Percentiles rank a stretch among this genome's conserved stretches.
Conservation (phyloP, 2,888 invertebrate species). For the Antheraea assamensis region DNA sequence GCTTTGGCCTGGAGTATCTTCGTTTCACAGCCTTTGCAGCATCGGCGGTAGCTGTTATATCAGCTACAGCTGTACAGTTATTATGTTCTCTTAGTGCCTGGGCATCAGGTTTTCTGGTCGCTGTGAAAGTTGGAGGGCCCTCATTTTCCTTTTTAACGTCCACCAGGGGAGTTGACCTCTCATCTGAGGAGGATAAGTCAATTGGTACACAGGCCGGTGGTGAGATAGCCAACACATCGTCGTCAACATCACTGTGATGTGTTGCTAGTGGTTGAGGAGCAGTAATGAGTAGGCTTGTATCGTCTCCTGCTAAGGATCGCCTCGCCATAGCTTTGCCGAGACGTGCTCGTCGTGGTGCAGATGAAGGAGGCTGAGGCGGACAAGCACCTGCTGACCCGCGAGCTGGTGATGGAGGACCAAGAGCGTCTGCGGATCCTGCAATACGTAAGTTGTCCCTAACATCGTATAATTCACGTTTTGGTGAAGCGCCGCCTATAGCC, state of each 20-base stretch:
- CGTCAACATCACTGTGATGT: constrained; percentile 74
- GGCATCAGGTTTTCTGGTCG: constrained; percentile 68
- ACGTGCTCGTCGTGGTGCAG: constrained; percentile 71
- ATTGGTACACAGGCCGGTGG: constrained; percentile 73
- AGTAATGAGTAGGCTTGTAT: constrained; percentile 74
- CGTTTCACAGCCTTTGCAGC: constrained; percentile 65
- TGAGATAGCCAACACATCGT: constrained; percentile 76
- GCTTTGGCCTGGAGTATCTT: constrained; percentile 71
- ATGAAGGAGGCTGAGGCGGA: constrained; percentile 81
- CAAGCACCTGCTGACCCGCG: constrained; percentile 86
- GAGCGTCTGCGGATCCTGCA: constrained; percentile 62
- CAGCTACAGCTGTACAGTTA: constrained; percentile 44
- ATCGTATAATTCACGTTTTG: constrained; percentile 70
- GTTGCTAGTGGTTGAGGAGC: constrained; percentile 55
- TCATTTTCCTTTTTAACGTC: constrained; percentile 78
- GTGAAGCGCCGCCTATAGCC: constrained; percentile 72
- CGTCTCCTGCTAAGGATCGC: constrained; percentile 81
- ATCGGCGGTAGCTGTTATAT: constrained; percentile 41
- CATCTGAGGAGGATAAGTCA: constrained; percentile 76
- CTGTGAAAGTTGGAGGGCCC: constrained; percentile 59
- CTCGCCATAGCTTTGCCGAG: constrained; percentile 86
- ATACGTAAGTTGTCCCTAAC: constrained; percentile 67
- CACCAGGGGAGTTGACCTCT: constrained; percentile 69
- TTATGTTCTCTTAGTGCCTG: constrained; percentile 73
- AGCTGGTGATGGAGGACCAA: constrained; percentile 86